Evolutionary conservation across 2,888 invertebrate species (phyloP), one percentile per base, ranked within the genome.

Genomic region (Drosophila prostipennis): DNA sequence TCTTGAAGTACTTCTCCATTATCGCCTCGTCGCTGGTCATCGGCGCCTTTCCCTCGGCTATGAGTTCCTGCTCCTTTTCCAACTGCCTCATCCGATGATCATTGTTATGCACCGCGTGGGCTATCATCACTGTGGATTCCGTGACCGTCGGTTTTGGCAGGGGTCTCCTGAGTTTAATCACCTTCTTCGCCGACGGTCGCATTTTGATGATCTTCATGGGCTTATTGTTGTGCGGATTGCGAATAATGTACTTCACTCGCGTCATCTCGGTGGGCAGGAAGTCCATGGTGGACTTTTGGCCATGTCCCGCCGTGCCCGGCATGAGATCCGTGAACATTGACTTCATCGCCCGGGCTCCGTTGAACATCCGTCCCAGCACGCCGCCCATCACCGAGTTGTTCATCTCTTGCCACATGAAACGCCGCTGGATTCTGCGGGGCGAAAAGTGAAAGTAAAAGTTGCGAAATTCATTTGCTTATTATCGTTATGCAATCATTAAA

Each of bases 381-480:
- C 79, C 83, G 26, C 90, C 88, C 70, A 91, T 88, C 8, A 89
- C 85, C 0, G 75, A 60, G 29, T 89, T 89, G 49, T 91, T 91
- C 87, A 91, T 89, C 68, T 91, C 89, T 40, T 90, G 89, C 92
- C 92, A 92, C 92, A 92, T 91, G 48, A 92, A 91, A 29, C 92
- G 91, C 0, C 92, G 89, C 61, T 91, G 91, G 40, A 90, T 87
- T 80, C 86, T 89, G 36, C 0, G 36, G 0, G 36, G 4, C 26
- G 8, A 0, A 40, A 56, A 45, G 37, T 40, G 63, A 61, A 45
- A 43, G 68, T 39, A 29, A 46, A 8, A 23, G 32, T 23, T 13
- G 6, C 7, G 16, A 36, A 45, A 19, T 7, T 43, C 7, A 23
- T n/a, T 23, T 7, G 11, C 4, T 11, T 2, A 32, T 55, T 14